A percentile compares a stretch with the other conserved stretches of the same genome.
phyloP scores from a whole-genome alignment of 2,797 vertebrate genomes.

The Pangasius mekongensis region DNA sequence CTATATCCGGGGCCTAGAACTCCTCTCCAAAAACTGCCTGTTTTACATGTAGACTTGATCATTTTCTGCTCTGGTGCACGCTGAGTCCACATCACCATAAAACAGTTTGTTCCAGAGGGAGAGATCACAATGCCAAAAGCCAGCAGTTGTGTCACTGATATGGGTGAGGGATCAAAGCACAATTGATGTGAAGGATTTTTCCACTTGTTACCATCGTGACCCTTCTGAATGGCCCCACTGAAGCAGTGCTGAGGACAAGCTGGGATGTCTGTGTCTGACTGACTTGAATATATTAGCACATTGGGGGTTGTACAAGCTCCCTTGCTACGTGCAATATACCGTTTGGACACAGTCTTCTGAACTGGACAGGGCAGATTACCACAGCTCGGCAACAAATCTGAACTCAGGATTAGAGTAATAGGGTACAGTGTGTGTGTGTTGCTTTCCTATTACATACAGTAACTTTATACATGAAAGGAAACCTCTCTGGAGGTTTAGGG shows the following conservation, averaged over 20 bases:
- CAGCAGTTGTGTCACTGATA: constrained; percentile 47
- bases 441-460: not conserved
- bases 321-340: not conserved
- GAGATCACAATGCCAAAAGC: constrained; percentile 25
- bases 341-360: not conserved
- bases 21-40: constrained; percentile 40
- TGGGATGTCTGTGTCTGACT: constrained; percentile 1
- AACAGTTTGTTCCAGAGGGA: constrained; percentile 55
- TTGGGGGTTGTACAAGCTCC: not conserved
- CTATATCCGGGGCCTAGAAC: not conserved
- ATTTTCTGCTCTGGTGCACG: constrained; percentile 49
- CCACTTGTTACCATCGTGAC: constrained; percentile 1
- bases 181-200: constrained; percentile 33
- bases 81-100: constrained; percentile 43
- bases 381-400: not conserved
- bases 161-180: constrained; percentile 47
- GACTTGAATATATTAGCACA: not conserved
- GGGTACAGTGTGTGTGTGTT: not conserved
- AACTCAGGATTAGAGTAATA: not conserved
- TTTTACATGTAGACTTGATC: constrained; percentile 21
- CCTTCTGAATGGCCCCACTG: not conserved
- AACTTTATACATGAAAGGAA: not conserved
- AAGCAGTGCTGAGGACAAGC: not conserved
- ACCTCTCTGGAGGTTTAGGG: not conserved
- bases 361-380: not conserved